Evolutionary conservation across 2,888 invertebrate species (phyloP).

Genomic region (Gryllus longicercus): DNA sequence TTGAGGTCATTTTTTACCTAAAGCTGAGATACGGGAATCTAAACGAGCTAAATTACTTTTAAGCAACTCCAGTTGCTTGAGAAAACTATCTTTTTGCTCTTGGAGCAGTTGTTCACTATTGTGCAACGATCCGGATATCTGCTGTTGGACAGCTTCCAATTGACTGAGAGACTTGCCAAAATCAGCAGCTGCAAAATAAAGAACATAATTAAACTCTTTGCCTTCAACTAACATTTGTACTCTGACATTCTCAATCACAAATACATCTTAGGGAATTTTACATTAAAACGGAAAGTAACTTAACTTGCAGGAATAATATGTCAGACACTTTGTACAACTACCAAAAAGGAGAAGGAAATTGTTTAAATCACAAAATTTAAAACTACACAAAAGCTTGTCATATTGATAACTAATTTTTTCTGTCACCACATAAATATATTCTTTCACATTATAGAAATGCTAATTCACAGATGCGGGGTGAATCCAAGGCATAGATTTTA

Average conservation of each 20-base stretch:
- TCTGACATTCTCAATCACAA: not conserved
- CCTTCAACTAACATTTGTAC: not conserved
- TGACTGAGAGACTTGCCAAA: slow-evolving; percentile 81
- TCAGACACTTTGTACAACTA: too few relatives aligned
- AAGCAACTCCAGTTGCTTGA: slow-evolving; percentile 72
- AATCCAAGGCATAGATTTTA: too few relatives aligned
- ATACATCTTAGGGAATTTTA: not conserved
- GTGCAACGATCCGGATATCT: slow-evolving; percentile 67
- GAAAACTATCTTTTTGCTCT: slow-evolving; percentile 77
- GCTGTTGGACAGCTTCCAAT: slow-evolving; percentile 70
- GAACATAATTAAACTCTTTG: too few relatives aligned
- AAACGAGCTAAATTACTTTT: slow-evolving; percentile 70
- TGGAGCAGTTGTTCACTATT: slow-evolving; percentile 74
- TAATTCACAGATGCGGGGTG: too few relatives aligned
- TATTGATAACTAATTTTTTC: too few relatives aligned
- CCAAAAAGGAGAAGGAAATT: too few relatives aligned
- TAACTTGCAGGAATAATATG: too few relatives aligned
- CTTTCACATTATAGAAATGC: too few relatives aligned
- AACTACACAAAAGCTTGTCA: too few relatives aligned
- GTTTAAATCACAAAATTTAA: too few relatives aligned
- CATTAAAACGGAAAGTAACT: not conserved
- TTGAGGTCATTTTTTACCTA: slow-evolving; percentile 47
- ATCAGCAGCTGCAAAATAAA: slow-evolving; percentile 68
- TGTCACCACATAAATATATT: too few relatives aligned
- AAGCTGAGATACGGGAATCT: slow-evolving; percentile 66